Conservation (phyloP, 2,113 vertebrate genomes). For the Nibea coibor region DNA sequence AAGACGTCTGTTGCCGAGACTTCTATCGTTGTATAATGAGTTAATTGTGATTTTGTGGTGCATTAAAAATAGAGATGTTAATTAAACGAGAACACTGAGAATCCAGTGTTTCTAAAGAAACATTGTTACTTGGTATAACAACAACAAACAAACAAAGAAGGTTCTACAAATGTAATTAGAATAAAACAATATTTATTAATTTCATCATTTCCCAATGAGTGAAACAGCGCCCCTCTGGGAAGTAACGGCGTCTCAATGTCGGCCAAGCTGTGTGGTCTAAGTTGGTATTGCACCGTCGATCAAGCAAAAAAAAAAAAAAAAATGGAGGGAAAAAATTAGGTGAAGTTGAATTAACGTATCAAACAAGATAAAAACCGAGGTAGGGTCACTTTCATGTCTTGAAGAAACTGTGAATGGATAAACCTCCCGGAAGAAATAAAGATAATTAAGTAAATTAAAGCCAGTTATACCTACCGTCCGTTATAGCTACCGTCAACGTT, state of each 20-base stretch:
- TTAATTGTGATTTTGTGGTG: background rate
- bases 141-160: background rate
- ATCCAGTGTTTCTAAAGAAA: background rate
- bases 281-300: background rate
- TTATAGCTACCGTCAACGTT: background rate
- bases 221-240: slow-evolving; percentile 4
- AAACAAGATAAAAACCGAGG: background rate
- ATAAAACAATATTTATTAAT: background rate
- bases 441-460: background rate
- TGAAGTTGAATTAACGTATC: background rate
- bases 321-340: too few species aligned
- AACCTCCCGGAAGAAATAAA: background rate
- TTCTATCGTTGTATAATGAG: background rate
- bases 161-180: background rate
- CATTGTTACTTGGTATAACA: background rate
- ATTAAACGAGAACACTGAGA: background rate
- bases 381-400: background rate
- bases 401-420: background rate
- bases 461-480: background rate
- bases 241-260: background rate
- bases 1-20: background rate
- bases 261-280: background rate
- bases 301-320: too few species aligned
- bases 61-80: too few species aligned
- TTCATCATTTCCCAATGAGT: background rate